These are phyloP conservation scores for Antheraea assamensis DNA, from an alignment of 2,888 invertebrate species.

Conservation along the genomic window DNA sequence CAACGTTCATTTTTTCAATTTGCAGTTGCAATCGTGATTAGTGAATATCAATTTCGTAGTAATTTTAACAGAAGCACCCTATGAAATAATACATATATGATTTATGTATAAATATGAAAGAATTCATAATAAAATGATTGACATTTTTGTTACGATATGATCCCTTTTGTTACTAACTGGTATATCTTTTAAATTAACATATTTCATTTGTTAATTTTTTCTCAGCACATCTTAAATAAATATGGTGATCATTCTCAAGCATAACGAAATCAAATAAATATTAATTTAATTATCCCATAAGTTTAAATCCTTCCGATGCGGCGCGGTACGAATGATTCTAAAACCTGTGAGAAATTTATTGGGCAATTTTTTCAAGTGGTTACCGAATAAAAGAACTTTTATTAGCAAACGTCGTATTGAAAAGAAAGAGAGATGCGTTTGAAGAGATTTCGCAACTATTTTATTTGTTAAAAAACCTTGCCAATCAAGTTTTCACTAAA, in stretches of 20 bases:
- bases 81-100: slow-evolving; percentile 40
- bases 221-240: slow-evolving; percentile 10
- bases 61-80: slow-evolving; percentile 53
- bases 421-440: slow-evolving; percentile 61
- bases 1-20: slow-evolving; percentile 49
- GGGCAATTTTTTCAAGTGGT: slow-evolving; percentile 48
- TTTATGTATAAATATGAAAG: slow-evolving; percentile 42
- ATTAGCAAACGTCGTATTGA: slow-evolving; percentile 49
- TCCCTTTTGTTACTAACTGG: slow-evolving; percentile 33
- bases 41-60: slow-evolving; percentile 55
- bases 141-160: slow-evolving; percentile 50
- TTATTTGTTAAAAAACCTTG: slow-evolving; percentile 59
- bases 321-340: slow-evolving; percentile 34
- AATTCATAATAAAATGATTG: slow-evolving; percentile 66
- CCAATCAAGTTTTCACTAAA: slow-evolving; percentile 80
- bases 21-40: slow-evolving; percentile 65
- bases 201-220: slow-evolving; percentile 4
- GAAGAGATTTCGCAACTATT: slow-evolving; percentile 63
- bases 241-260: slow-evolving; percentile 22
- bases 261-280: slow-evolving; percentile 9
- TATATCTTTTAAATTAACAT: slow-evolving; percentile 15
- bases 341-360: slow-evolving; percentile 68
- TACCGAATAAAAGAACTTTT: slow-evolving; percentile 55
- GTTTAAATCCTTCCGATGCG: background rate
- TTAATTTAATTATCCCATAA: slow-evolving; percentile 14